Percentiles rank a stretch among this genome's conserved stretches.
phyloP scores from a whole-genome alignment of 2,113 vertebrate genomes.

The Cricetomys ansorgei region DNA sequence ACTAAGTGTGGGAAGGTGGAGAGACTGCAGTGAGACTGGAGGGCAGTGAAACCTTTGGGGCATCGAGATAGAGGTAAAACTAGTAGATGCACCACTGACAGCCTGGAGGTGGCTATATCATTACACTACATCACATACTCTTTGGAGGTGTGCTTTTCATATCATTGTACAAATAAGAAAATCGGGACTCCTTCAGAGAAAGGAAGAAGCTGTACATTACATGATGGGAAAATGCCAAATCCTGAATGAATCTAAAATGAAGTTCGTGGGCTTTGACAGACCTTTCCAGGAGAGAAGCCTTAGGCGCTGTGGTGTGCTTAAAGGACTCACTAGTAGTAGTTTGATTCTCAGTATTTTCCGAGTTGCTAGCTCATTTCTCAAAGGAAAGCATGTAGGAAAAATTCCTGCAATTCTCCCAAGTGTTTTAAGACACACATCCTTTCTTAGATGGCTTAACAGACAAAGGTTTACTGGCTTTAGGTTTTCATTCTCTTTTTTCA shows the following conservation, averaged over 20 bases:
- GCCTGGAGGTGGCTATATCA: background rate
- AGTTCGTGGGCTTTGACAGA: background rate
- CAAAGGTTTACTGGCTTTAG: background rate
- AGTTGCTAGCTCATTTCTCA: background rate
- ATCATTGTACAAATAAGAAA: background rate
- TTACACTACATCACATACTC: background rate
- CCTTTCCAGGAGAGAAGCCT: background rate
- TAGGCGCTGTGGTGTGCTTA: fast-evolving
- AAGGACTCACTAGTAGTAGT: background rate
- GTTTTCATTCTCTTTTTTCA: background rate
- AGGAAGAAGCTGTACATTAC: background rate
- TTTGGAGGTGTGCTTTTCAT: background rate
- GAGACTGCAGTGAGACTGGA: background rate
- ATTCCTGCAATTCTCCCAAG: background rate
- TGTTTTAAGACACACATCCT: constrained; percentile 8
- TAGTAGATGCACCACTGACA: background rate
- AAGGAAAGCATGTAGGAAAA: background rate
- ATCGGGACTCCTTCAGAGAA: background rate
- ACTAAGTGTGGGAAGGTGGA: background rate
- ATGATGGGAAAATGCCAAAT: background rate
- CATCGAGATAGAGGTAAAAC: background rate
- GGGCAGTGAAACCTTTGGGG: background rate
- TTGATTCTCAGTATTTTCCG: background rate
- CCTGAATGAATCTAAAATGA: background rate
- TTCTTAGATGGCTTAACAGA: constrained; percentile 36